These are phyloP conservation scores for Tautogolabrus adspersus DNA, from an alignment of 2,113 vertebrate genomes.

Conservation along the genomic window DNA sequence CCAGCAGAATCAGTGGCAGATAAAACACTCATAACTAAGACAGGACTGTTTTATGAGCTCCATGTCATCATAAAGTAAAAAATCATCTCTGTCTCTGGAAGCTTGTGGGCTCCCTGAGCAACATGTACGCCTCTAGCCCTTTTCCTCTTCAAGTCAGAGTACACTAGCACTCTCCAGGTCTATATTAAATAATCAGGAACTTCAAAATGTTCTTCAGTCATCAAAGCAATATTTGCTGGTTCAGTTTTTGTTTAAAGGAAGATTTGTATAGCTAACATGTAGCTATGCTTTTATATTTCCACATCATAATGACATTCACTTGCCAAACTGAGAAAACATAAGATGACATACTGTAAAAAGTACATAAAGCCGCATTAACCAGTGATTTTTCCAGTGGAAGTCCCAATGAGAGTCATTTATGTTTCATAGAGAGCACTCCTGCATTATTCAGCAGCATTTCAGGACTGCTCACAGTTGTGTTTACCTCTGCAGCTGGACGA, in stretches of 20 bases:
- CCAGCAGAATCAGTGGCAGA: slow-evolving; percentile 35
- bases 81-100: slow-evolving; percentile 7
- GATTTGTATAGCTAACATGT: too few species aligned
- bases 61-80: slow-evolving; percentile 22
- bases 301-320: too few species aligned
- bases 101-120: slow-evolving; percentile 26
- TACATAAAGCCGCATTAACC: too few species aligned
- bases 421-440: slow-evolving; percentile 38
- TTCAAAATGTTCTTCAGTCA: too few species aligned
- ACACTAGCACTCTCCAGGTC: not conserved
- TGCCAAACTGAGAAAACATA: too few species aligned
- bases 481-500: slow-evolving; percentile 90
- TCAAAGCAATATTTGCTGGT: too few species aligned
- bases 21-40: not conserved
- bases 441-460: slow-evolving; percentile 55
- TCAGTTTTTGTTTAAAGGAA: too few species aligned
- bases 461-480: slow-evolving; percentile 26
- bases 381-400: not conserved
- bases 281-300: too few species aligned
- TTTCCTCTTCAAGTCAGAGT: slow-evolving; percentile 6
- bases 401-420: slow-evolving; percentile 41
- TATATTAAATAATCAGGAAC: slow-evolving; percentile 35
- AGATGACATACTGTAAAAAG: not conserved
- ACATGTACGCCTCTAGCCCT: slow-evolving; percentile 4
- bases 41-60: slow-evolving; percentile 48